A percentile compares a stretch with the other conserved stretches of the same genome.
phyloP scores from a whole-genome alignment of 2,113 vertebrate genomes.

The Falcunculus frontatus region DNA sequence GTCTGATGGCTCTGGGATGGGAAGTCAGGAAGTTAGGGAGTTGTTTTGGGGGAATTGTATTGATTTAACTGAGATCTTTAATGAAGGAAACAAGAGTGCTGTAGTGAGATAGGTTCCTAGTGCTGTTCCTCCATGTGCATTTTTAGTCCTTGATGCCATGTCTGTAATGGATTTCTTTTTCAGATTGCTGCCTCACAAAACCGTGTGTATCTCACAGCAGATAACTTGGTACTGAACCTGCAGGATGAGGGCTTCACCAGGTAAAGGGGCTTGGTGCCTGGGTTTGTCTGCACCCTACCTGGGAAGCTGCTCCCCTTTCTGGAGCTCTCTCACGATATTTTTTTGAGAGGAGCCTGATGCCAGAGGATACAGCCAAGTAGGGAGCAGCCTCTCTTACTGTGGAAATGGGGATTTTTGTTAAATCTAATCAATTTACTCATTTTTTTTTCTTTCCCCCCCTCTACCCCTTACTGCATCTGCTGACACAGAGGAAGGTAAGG shows the following conservation, averaged over 20 bases:
- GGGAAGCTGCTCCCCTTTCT: neutral
- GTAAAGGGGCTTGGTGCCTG: slow-evolving; percentile 51
- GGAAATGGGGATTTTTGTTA: neutral
- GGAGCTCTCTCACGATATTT: neutral
- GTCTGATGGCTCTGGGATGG: slow-evolving; percentile 64
- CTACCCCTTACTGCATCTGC: neutral
- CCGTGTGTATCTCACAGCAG: slow-evolving; percentile 88
- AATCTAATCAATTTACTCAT: neutral
- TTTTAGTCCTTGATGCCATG: neutral
- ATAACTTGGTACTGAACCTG: slow-evolving; percentile 89
- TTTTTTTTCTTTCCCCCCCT: neutral
- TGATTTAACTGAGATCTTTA: neutral
- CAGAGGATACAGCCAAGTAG: neutral
- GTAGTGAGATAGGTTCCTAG: neutral
- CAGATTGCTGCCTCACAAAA: slow-evolving; percentile 90
- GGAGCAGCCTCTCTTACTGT: neutral
- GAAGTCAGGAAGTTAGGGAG: neutral
- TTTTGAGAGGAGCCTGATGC: neutral
- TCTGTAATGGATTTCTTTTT: neutral
- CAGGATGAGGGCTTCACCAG: slow-evolving; percentile 86
- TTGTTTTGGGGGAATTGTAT: neutral
- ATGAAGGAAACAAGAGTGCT: neutral
- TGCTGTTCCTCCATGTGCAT: fast-evolving
- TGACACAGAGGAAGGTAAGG: slow-evolving; percentile 76
- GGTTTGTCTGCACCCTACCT: neutral